These are phyloP conservation scores for Melopsittacus undulatus DNA, from an alignment of 2,797 vertebrate species.

Conservation along the genomic window DNA sequence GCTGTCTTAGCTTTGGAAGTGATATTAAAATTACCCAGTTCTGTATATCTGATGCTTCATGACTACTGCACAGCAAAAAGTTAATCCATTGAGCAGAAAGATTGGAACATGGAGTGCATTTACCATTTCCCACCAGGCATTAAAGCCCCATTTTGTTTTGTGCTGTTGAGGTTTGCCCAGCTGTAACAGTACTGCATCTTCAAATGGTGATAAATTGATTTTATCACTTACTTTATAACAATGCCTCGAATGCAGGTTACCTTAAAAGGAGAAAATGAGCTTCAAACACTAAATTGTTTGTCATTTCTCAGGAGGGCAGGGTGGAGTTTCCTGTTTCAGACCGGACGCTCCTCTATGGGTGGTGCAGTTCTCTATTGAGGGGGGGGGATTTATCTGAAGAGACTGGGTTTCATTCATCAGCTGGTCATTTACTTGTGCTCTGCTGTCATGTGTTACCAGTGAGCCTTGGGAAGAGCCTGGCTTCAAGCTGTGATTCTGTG, in stretches of 20 bases:
- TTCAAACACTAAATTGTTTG: conserved; percentile 65
- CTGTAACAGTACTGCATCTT: not conserved
- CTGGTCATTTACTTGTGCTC: not conserved
- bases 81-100: not conserved
- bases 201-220: conserved; percentile 6
- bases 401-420: conserved; percentile 46
- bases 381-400: conserved; percentile 26
- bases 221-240: conserved; percentile 46
- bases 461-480: not conserved
- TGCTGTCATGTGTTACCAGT: not conserved
- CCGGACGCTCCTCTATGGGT: conserved; percentile 53
- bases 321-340: conserved; percentile 73
- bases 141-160: not conserved
- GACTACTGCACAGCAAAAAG: not conserved
- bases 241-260: conserved; percentile 11
- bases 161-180: not conserved
- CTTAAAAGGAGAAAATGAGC: conserved; percentile 60
- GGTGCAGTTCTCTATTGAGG: conserved; percentile 56
- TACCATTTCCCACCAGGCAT: not conserved
- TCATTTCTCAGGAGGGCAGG: conserved; percentile 63
- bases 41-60: not conserved
- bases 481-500: not conserved
- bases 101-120: not conserved
- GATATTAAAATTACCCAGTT: not conserved
- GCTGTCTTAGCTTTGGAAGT: not conserved